These are phyloP conservation scores for Trissolcus basalis DNA, from an alignment of 1,140 invertebrate species.

Conservation along the genomic window DNA sequence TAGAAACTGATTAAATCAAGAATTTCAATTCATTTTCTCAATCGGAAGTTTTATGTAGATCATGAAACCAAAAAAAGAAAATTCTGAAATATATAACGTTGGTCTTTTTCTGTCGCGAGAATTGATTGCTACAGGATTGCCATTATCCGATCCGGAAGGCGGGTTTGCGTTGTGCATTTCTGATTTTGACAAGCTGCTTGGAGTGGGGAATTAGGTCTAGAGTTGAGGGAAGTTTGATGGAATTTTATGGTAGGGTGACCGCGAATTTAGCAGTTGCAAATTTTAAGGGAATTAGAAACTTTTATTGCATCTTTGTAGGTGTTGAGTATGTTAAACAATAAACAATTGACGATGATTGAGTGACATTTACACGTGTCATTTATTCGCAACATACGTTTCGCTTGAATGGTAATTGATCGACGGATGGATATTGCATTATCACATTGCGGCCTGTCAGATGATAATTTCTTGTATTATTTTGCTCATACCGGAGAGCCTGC, in stretches of 20 bases:
- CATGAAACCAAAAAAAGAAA: not conserved
- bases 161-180: conserved; percentile 50
- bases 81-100: conserved; percentile 10
- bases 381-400: too few species aligned
- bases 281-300: conserved; percentile 33
- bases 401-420: too few species aligned
- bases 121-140: conserved; percentile 44
- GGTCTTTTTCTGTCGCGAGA: conserved; percentile 14
- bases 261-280: conserved; percentile 32
- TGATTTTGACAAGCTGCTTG: conserved; percentile 48
- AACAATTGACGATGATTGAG: too few species aligned
- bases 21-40: too few species aligned
- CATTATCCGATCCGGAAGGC: conserved; percentile 42
- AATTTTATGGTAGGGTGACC: conserved; percentile 47
- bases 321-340: too few species aligned
- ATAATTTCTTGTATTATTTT: not conserved
- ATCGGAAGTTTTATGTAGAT: too few species aligned
- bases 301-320: conserved; percentile 20
- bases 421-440: too few species aligned
- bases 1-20: too few species aligned
- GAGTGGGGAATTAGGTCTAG: conserved; percentile 45
- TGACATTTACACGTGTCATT: too few species aligned
- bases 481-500: not conserved
- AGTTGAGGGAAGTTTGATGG: conserved; percentile 53
- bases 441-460: not conserved